Evolutionary conservation across 2,888 invertebrate species (phyloP), one percentile per base, ranked within the genome.

Genomic region (Myopa testacea): DNA sequence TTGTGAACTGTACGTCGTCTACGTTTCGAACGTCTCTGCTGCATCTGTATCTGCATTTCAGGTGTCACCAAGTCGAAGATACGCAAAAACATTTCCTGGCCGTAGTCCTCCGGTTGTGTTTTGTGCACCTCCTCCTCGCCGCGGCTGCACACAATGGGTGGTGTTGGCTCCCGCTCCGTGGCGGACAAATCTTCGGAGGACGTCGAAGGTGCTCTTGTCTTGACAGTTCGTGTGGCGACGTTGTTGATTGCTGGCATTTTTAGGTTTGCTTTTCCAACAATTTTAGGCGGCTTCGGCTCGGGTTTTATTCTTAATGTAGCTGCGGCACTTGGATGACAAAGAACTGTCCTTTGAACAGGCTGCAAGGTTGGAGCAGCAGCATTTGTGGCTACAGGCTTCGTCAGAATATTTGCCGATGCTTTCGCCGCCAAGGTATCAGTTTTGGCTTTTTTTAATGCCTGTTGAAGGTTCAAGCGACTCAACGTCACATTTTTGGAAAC

Each of bases 11-110:
- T 86, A 16, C 89, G 87, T 3, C 88, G 86, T 67, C 85, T 86
- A n/a, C 89, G 84, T 78, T 89, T 88, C 0, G 89, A 88, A 50
- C 89, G 86, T 1, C 89, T 84, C 78, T 88, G 87, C 70, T 85
- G 86, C 80, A 89, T 80, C 73, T 85, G 84, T 62, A 86, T 83
- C 8, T 86, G 82, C 76, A 85, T 80, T 10, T 86, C 87, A 3
- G 85, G 84, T 0, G 89, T 88, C 71, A 84, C 88, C 3, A 89
- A 83, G 16, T 84, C 83, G 65, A 89, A 89, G 0, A 88, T 52
- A 0, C 84, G 80, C 52, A 89, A 83, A 79, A 89, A 89, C 76
- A 82, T 78, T 80, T 88, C 88, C 70, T 87, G 87, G 0, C 86
- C 85, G 69, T 87, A 86, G 62, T 88, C 87, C 0, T 80, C 78